Base-by-base conservation (phyloP, 2,797 vertebrate genomes). In the Graptemys geographica region DNA sequence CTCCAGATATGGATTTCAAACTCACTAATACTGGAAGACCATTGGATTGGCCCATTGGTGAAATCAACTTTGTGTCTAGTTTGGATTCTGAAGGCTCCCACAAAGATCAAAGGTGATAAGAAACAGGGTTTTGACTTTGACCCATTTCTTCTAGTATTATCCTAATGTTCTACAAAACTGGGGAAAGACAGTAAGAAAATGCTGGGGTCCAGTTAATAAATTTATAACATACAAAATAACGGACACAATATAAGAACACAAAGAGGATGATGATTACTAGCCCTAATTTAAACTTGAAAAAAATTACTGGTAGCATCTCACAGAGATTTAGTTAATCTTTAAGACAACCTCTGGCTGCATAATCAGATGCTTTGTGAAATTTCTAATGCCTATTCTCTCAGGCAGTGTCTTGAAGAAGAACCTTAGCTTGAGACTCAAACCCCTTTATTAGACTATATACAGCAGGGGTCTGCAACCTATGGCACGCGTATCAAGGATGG, bases 21-120 rank as follows among this genome's bases (percentile, higher is more conserved):
- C 2, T 44, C 21, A 53, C 0, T 0, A 0, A 59, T n/a, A 18
- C 15, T 18, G 15, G 31, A 76, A 88, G 5, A 0, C 37, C 69
- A 72, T 84, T 69, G 72, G 41, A 49, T 3, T 19, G 27, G 9
- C 11, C 2, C 1, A 2, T 9, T 79, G 89, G 82, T 85, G 85
- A 89, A 56, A 55, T 74, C 37, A 74, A 74, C 23, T 74, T 44
- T 37, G 41, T 44, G 41, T 44, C 69, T 74, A 44, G 21, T 74
- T 27, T 74, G 37, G 37, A 74, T 25, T 74, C 69, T 27, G 69
- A 74, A 74, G 23, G 3, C 0, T 1, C 18, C 11, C 52, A 33
- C 51, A 51, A 65, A 6, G 8, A 41, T 12, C 3, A 21, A 76
- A 2, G 19, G 1, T 65, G 1, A 25, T 12, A 27, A 4, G 1